Base-by-base conservation (phyloP, 2,113 vertebrate genomes). In the Sakesphorus luctuosus region DNA sequence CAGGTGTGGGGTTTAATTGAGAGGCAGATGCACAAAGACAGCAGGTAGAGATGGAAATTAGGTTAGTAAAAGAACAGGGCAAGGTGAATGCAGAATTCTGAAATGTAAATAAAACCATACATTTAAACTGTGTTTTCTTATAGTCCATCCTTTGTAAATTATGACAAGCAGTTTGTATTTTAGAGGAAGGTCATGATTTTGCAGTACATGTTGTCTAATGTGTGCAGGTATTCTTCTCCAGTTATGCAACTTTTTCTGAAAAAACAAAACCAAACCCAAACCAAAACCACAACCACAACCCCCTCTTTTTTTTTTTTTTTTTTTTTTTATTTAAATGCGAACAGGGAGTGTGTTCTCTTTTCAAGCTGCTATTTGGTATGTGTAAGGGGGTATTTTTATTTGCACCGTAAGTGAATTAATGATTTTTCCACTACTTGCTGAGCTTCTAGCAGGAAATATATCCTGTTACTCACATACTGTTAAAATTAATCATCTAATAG, bases 401-500 rank as follows among this genome's bases (percentile, higher is more conserved):
- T 90, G 52, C 36, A 53, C 20, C 28, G 12, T 78, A 46, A n/a
- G 61, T 53, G 13, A 92, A 76, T 65, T 92, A 87, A 67, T 78
- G 66, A 53, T 78, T 84, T 62, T 65, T 50, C 65, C 0, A 2
- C 36, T 67, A 31, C 44, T 84, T 79, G 16, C 55, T 87, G 61
- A 63, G 4, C 62, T 84, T 81, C 83, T 71, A 75, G 40, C 25
- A 84, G 61, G 69, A 93, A 92, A 75, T 92, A 66, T 16, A 38
- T 43, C 25, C 25, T 67, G 58, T 84, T 95, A 43, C 40, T 94
- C 87, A 82, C 53, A 79, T 68, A 87, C 67, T 84, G 44, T 65
- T 92, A 84, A 96, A 94, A 94, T 89, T 92, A 93, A 81, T 93
- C 56, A 72, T 55, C 65, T 93, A 84, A 92, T 56, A 84, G 68